Percentiles rank a stretch among this genome's conserved stretches.
phyloP scores from a whole-genome alignment of 37 sponge, comb jelly and placozoan species.

The Aplysina aerophoba region DNA sequence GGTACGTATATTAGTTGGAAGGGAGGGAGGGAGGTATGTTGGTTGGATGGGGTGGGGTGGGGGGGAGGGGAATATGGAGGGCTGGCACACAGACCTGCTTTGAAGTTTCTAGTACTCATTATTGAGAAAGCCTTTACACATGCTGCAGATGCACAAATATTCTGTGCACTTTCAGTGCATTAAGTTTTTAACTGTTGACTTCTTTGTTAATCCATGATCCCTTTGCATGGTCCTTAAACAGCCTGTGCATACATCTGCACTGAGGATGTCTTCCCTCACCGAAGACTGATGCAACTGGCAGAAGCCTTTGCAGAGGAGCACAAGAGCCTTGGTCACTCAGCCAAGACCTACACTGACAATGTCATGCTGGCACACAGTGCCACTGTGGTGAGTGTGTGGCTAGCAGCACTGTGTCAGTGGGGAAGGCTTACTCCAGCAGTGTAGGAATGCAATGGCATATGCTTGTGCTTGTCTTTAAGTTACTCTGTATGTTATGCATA shows the following conservation, averaged over 20 bases:
- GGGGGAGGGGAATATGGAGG: no score
- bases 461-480: no score
- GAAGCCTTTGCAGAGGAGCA: constrained; percentile 43
- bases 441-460: no score
- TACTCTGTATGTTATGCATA: no score
- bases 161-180: background rate
- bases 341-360: constrained; percentile 48
- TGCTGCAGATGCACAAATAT: background rate
- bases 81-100: no score
- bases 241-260: constrained; percentile 85
- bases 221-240: constrained; percentile 19
- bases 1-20: no score
- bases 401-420: no score
- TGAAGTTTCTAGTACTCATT: background rate
- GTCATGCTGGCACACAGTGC: constrained; percentile 69
- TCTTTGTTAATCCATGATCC: background rate
- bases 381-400: constrained; percentile 60
- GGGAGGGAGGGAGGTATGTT: no score
- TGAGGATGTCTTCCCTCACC: constrained; percentile 88
- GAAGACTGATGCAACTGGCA: constrained; percentile 74
- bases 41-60: no score
- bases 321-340: background rate
- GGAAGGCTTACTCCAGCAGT: no score
- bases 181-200: background rate
- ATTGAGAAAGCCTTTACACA: background rate